Base-by-base conservation (phyloP, 2,113 vertebrate species). In the Equus przewalskii region DNA sequence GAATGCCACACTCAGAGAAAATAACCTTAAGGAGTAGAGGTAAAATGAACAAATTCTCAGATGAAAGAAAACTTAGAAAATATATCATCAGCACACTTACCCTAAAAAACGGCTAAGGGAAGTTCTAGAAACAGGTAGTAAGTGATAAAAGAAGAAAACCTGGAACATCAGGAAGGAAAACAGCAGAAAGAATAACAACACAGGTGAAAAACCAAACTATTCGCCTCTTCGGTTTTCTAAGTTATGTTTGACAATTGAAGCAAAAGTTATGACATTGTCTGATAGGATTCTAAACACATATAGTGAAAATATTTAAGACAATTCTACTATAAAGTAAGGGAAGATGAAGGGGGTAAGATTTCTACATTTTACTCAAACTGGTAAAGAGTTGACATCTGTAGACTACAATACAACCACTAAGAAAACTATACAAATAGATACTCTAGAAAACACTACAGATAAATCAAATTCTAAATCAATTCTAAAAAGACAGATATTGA, bases 281-380 rank as follows among this genome's bases (percentile, higher is more conserved):
- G 26, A 51, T 85, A 58, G 36, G 28, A 49, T 60, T 87, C 51
- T 87, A 79, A 83, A 92, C 24, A 69, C 12, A 87, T 19, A 70
- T 8, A 83, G 69, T 56, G 11, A 82, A 83, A 94, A 78, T 46
- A 58, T 58, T 86, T 83, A 94, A 87, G 12, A 51, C 9, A 49
- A 88, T 76, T 67, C 13, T 80, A 69, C 46, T 83, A 28, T 33
- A 80, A 97, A 97, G 87, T 64, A 12, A 83, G 19, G 33, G 44
- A 62, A 88, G n/a, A 6, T n/a, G 83, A 91, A 73, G 10, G 46
- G 51, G 28, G 64, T 78, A 54, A 75, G 44, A 2, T 80, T 84
- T 93, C 58, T 84, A 79, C 11, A 69, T 79, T 86, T 67, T 79
- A 95, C 46, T 91, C 67, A 87, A 91, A 95, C 41, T 83, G 41